Evolutionary conservation across 2,888 invertebrate species (phyloP), one percentile per base, ranked within the genome.

Genomic region (Euspilapteryx auroguttella): DNA sequence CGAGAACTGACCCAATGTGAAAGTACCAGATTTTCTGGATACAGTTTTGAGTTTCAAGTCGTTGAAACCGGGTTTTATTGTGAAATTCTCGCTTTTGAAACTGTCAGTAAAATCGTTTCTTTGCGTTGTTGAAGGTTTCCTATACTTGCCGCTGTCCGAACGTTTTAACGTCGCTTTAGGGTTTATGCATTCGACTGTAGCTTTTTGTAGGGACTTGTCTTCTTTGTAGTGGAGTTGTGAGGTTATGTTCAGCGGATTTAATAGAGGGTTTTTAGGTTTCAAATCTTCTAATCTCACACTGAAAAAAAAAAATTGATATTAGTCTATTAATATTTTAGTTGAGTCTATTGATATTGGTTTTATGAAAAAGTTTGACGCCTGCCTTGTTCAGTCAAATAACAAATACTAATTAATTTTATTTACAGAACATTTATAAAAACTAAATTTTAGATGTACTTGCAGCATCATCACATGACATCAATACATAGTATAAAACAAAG

Each of bases 211-310:
- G 14, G 84, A 85, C 45, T 85, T 87, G 52, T 94, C 91, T 54
- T 93, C 88, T 51, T 90, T 88, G 49, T 86, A 86, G 45, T 88
- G 87, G 20, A 90, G 56, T 49, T 85, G 84, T 24, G 86, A 81
- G 23, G 81, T 80, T 30, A 90, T 84, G 40, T 81, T 78, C 38
- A 87, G 55, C 28, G 80, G 79, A 35, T 78, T 78, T 38, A 85
- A 49, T 36, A 79, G 54, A 8, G 79, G 78, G 49, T 84, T 82
- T 33, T 68, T 71, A 31, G 81, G 78, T 58, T 82, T 82, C 49
- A 81, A 63, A 45, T 85, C 83, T 40, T 81, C 69, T 55, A 81
- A 55, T 63, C 79, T 71, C 63, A 75, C 64, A 47, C 77, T 77
- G 59, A 38, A 68, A 68, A 17, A 12, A 14, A 29, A 32, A 12